These are phyloP conservation scores for Babyrousa celebensis DNA, from an alignment of 2,797 vertebrate genomes.

Conservation along the genomic window DNA sequence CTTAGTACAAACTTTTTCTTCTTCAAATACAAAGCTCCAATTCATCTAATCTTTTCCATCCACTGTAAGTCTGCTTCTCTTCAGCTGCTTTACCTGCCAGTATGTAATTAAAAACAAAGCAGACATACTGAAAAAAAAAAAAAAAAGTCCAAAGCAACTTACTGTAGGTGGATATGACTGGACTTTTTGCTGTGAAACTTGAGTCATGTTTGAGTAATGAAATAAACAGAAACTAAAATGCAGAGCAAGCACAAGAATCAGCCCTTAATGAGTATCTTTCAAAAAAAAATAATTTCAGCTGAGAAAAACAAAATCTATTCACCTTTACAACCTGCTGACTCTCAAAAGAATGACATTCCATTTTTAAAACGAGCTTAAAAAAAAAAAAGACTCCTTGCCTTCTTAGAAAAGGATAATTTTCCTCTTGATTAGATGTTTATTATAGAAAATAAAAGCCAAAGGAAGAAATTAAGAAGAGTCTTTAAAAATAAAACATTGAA, in stretches of 20 bases:
- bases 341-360: background rate
- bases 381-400: background rate
- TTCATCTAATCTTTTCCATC: background rate
- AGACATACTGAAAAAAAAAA: background rate
- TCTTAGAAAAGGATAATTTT: slow-evolving; percentile 26
- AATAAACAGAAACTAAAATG: slow-evolving; percentile 61
- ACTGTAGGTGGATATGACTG: slow-evolving; percentile 23
- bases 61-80: background rate
- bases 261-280: slow-evolving; percentile 22
- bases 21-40: background rate
- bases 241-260: slow-evolving; percentile 26
- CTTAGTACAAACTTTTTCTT: background rate
- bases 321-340: slow-evolving; percentile 58
- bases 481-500: background rate
- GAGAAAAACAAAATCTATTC: background rate
- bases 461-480: slow-evolving; percentile 30
- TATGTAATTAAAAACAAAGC: background rate
- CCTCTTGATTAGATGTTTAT: slow-evolving; percentile 52
- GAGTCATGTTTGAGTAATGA: slow-evolving; percentile 74
- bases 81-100: background rate
- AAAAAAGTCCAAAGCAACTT: background rate
- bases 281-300: slow-evolving; percentile 15
- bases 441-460: slow-evolving; percentile 66
- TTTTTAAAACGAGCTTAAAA: slow-evolving; percentile 10
- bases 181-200: slow-evolving; percentile 25